Conservation (phyloP, 2,888 invertebrate species). For the Hirtodrosophila confusa region DNA sequence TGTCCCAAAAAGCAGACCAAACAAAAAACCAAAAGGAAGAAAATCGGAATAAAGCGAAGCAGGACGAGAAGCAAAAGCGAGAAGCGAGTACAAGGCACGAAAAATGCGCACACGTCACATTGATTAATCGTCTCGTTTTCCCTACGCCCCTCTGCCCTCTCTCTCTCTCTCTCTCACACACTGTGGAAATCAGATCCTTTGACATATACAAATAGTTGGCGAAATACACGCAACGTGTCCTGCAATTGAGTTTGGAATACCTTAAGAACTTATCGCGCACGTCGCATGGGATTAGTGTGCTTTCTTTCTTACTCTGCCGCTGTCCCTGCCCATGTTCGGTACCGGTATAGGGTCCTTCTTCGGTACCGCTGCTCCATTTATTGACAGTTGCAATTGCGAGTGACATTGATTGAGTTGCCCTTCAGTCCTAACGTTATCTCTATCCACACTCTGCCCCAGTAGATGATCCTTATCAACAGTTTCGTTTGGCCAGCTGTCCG, state of each 20-base stretch:
- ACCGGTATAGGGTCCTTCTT: not conserved
- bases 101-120: constrained; percentile 74
- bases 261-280: constrained; percentile 52
- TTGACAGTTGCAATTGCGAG: constrained; percentile 68
- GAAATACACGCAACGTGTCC: constrained; percentile 27
- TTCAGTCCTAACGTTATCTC: constrained; percentile 2
- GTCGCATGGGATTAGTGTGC: constrained; percentile 61
- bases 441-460: constrained; percentile 24
- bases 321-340: not conserved
- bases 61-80: constrained; percentile 9
- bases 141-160: constrained; percentile 12
- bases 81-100: constrained; percentile 26
- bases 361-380: constrained; percentile 61
- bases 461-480: no score
- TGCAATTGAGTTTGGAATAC: constrained; percentile 13
- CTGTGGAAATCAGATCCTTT: constrained; percentile 62
- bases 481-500: no score
- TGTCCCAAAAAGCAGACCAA: constrained; percentile 47
- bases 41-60: constrained; percentile 2
- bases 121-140: constrained; percentile 73
- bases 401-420: constrained; percentile 72
- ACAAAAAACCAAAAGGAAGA: not conserved
- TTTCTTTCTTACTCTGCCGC: not conserved
- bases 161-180: not conserved
- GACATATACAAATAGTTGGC: constrained; percentile 72